A percentile compares a stretch with the other conserved stretches of the same genome.
Evolutionary conservation across 1,140 invertebrate species (phyloP).

Genomic region (Charaxes varanes): DNA sequence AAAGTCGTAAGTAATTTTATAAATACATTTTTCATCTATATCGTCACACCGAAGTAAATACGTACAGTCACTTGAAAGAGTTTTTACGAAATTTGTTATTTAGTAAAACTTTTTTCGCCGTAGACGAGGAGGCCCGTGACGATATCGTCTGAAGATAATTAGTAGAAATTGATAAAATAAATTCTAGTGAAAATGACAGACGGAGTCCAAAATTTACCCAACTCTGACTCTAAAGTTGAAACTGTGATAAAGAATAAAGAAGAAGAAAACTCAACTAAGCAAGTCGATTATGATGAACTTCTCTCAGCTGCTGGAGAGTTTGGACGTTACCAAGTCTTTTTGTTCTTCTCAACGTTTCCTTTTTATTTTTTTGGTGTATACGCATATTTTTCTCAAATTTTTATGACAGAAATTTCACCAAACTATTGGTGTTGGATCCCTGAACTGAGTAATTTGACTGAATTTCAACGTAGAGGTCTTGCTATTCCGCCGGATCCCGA

Average conservation of each 20-base stretch:
- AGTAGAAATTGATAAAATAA: neutral
- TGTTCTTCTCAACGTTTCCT: conserved; percentile 72
- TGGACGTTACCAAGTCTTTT: conserved; percentile 78
- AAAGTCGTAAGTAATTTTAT: no score
- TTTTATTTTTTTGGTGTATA: conserved; percentile 77
- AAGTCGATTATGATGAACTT: conserved; percentile 76
- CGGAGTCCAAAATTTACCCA: no score
- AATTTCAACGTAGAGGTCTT: conserved; percentile 44
- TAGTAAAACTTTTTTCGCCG: no score
- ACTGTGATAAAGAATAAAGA: neutral
- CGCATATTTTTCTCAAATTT: conserved; percentile 80
- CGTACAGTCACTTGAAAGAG: no score
- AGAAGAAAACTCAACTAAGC: conserved; percentile 22
- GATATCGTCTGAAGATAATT: neutral
- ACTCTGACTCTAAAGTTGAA: neutral
- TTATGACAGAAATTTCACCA: conserved; percentile 76
- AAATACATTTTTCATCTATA: no score
- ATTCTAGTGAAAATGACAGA: neutral
- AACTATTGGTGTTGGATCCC: conserved; percentile 78
- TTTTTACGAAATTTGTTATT: no score
- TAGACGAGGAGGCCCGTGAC: no score
- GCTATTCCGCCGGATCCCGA: conserved; percentile 43
- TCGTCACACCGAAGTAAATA: no score
- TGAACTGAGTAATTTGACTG: conserved; percentile 59
- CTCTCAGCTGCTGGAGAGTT: conserved; percentile 78